Conservation (phyloP, 2,888 invertebrate species). For the Lithophane semibrunnea region DNA sequence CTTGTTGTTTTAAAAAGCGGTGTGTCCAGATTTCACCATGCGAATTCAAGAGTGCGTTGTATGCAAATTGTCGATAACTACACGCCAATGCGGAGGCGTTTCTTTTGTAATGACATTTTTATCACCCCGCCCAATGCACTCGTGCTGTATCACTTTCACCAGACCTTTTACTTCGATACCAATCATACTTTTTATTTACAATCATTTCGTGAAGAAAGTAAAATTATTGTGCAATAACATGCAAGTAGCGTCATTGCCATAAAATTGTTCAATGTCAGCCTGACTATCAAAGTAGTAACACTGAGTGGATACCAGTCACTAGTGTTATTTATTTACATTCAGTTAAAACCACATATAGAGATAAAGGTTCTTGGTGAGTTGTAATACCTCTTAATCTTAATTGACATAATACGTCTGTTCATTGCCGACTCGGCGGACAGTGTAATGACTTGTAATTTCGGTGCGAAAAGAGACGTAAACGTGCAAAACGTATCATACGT, state of each 20-base stretch:
- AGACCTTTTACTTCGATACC: conserved; percentile 54
- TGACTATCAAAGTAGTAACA: conserved; percentile 24
- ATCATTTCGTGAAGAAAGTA: conserved; percentile 15
- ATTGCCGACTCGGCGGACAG: not conserved
- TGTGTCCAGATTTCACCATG: conserved; percentile 77
- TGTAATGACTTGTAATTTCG: conserved; percentile 31
- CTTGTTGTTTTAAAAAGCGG: conserved; percentile 72
- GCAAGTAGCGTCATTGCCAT: conserved; percentile 37
- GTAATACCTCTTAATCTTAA: conserved; percentile 26
- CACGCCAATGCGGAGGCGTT: conserved; percentile 72
- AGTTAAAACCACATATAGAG: conserved; percentile 23
- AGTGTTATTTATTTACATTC: conserved; percentile 45
- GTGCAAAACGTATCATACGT: conserved; percentile 8
- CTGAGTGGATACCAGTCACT: conserved; percentile 15
- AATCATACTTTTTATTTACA: conserved; percentile 38
- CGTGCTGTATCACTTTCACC: conserved; percentile 70
- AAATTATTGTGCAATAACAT: conserved; percentile 42
- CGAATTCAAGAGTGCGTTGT: conserved; percentile 77
- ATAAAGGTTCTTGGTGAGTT: conserved; percentile 21
- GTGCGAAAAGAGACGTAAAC: conserved; percentile 23
- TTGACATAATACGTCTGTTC: conserved; percentile 29
- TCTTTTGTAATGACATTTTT: conserved; percentile 76
- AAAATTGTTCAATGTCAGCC: conserved; percentile 40
- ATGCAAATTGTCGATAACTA: conserved; percentile 78
- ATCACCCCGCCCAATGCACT: conserved; percentile 69